Evolutionary conservation across 2,797 vertebrate genomes (phyloP), one percentile per base, ranked within the genome.

Genomic region (Pristis pectinata): DNA sequence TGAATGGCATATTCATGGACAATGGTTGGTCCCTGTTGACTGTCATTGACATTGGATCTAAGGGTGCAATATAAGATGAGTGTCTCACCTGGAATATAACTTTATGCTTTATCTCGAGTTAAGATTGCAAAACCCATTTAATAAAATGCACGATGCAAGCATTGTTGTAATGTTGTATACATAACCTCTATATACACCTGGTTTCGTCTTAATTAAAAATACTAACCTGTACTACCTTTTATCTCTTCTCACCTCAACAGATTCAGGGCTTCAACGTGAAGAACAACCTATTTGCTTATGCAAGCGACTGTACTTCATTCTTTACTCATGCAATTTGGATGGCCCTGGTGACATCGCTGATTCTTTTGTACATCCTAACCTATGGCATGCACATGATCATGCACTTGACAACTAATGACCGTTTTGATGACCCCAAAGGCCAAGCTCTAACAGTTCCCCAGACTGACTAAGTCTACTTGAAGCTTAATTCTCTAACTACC

Each of bases 181-280:
- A 37, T 34, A 34, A 15, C 27, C 10, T 56, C 5, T 85, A 13
- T 34, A 4, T 11, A 30, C 2, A 59, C 24, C 74, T 24, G 2
- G n/a, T 34, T 49, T 37, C 34, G n/a, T 64, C 19, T 64, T 91
- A n/a, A 91, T 61, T 91, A 64, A 64, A 67, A 87, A n/a, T 61
- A 87, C 13, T 19, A 56, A 61, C 2, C 17, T 3, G 19, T 37
- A 49, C 53, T 94, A n/a, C n/a, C n/a, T 85, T 30, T 41, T 72
- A 41, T 30, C 0, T 94, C 70, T 64, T 87, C 95, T 96, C 94
- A 92, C 53, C 13, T 94, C 79, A 95, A 94, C 96, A 97, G 97
- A 96, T 97, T 96, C 96, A 96, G 96, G 96, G 95, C 93, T 96
- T 97, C 95, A 96, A 95, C 22, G n/a, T 96, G 79, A n/a, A 96